Evolutionary conservation across 2,797 vertebrate species (phyloP).

Genomic region (Chloroceryle inda): DNA sequence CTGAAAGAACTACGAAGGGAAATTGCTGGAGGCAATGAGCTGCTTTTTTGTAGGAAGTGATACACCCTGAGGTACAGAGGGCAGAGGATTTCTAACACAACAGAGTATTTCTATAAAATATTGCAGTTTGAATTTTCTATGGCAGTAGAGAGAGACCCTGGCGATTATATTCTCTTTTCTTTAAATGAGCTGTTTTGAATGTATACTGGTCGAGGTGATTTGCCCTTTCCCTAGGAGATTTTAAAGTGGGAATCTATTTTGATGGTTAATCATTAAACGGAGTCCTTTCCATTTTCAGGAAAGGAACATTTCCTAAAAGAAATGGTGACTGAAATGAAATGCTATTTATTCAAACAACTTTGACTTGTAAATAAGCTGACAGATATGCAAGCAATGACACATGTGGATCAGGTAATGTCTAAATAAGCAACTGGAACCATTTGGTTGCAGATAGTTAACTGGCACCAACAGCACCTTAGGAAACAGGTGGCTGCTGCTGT

Average conservation of each 20-base stretch:
- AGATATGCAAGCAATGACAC: background rate
- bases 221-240: background rate
- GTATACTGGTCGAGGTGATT: background rate
- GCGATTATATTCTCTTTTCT: background rate
- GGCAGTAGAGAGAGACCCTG: background rate
- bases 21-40: slow-evolving; percentile 35
- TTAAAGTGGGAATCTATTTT: slow-evolving; percentile 13
- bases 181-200: background rate
- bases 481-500: background rate
- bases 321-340: background rate
- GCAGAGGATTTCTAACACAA: slow-evolving; percentile 4
- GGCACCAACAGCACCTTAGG: background rate
- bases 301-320: background rate
- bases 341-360: background rate
- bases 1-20: background rate
- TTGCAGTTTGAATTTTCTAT: background rate
- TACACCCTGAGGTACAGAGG: background rate
- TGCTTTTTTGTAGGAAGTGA: background rate
- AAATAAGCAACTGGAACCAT: background rate
- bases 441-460: background rate
- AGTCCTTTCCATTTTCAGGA: slow-evolving; percentile 35
- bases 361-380: background rate
- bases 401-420: background rate
- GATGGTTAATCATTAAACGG: slow-evolving; percentile 61
- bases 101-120: background rate